phyloP scores from a whole-genome alignment of 1,140 invertebrate genomes.

The Drosophila nigrodunni region DNA sequence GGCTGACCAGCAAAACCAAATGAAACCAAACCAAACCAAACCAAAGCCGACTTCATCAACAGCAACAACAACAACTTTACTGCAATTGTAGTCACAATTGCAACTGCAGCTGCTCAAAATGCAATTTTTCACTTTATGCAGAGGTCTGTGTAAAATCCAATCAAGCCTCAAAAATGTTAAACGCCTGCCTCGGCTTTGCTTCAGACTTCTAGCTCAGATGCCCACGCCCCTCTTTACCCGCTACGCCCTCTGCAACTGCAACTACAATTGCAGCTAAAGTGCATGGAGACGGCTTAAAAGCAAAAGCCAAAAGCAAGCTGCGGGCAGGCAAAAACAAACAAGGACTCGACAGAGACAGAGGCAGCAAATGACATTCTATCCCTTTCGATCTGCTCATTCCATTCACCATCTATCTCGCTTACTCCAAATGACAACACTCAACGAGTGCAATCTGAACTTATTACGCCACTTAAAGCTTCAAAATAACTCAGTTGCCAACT shows the following conservation, averaged over 20 bases:
- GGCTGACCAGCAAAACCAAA: slow-evolving; percentile 80
- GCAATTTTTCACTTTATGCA: slow-evolving; percentile 79
- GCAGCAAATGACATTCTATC: background rate
- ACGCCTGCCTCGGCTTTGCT: slow-evolving; percentile 55
- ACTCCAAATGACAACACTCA: slow-evolving; percentile 38
- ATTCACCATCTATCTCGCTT: background rate
- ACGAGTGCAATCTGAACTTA: slow-evolving; percentile 64
- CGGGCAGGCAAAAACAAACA: slow-evolving; percentile 66
- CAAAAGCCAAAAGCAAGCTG: slow-evolving; percentile 77
- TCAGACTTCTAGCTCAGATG: background rate
- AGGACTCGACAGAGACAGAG: slow-evolving; percentile 27
- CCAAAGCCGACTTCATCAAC: slow-evolving; percentile 80
- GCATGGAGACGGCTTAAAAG: slow-evolving; percentile 63
- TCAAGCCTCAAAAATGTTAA: slow-evolving; percentile 83
- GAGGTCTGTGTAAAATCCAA: slow-evolving; percentile 72
- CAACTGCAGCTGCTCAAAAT: slow-evolving; percentile 75
- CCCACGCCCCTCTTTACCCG: too few species aligned
- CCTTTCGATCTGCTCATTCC: too few species aligned
- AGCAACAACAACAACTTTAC: slow-evolving; percentile 33
- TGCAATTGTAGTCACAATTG: background rate
- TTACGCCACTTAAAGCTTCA: slow-evolving; percentile 78
- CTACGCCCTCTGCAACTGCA: slow-evolving; percentile 14
- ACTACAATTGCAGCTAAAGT: slow-evolving; percentile 15
- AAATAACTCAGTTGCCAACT: slow-evolving; percentile 44
- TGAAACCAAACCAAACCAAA: slow-evolving; percentile 71